phyloP scores from a whole-genome alignment of 2,888 invertebrate genomes.

The Agrenia bidenticulata region DNA sequence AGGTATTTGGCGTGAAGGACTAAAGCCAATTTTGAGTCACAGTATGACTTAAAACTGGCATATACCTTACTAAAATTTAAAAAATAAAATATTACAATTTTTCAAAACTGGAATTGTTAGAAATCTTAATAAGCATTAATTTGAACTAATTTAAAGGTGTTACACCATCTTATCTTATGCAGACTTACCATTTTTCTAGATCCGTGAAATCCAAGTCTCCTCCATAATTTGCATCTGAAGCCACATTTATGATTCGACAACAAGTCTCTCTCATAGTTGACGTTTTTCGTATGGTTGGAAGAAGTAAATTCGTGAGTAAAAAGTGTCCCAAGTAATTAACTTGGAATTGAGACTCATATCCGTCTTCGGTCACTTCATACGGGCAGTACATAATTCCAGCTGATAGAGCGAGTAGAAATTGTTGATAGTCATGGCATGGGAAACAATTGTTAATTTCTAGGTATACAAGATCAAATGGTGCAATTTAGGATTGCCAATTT shows the following conservation, averaged over 20 bases:
- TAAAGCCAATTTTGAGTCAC: constrained; percentile 83
- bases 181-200: constrained; percentile 71
- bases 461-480: background rate
- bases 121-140: too few species aligned
- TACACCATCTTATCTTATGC: too few species aligned
- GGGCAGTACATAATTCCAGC: constrained; percentile 90
- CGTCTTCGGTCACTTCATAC: constrained; percentile 73
- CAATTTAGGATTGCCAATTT: background rate
- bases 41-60: constrained; percentile 63
- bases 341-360: constrained; percentile 80
- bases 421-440: too few species aligned
- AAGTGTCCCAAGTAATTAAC: constrained; percentile 87
- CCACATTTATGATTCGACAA: constrained; percentile 80
- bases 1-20: constrained; percentile 64
- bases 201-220: constrained; percentile 59
- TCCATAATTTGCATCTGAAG: constrained; percentile 76
- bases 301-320: constrained; percentile 73
- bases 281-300: constrained; percentile 70
- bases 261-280: constrained; percentile 59
- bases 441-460: constrained; percentile 13
- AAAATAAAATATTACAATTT: constrained; percentile 17
- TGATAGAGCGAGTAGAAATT: too few species aligned
- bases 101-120: background rate
- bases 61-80: constrained; percentile 42
- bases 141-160: too few species aligned